These are phyloP conservation scores for Poeciliopsis retropinna DNA, from an alignment of 2,113 vertebrate genomes.

Conservation along the genomic window DNA sequence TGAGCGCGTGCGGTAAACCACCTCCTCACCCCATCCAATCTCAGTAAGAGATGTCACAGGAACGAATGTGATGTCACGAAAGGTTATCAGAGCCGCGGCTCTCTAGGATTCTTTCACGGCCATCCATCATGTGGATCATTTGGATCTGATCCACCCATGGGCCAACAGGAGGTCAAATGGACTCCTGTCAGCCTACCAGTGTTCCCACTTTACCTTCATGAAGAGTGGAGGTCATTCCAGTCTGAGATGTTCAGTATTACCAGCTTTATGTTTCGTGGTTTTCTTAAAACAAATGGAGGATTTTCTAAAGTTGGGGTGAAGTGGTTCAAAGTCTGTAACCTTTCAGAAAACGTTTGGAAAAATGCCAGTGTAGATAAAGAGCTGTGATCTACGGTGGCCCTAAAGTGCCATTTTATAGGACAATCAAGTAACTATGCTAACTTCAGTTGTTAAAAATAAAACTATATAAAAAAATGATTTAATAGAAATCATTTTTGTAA, in stretches of 20 bases:
- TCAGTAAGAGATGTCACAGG: conserved; percentile 60
- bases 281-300: too few relatives aligned
- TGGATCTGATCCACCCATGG: conserved; percentile 31
- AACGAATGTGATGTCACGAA: conserved; percentile 7
- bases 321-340: too few relatives aligned
- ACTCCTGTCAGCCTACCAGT: conserved; percentile 29
- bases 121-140: conserved; percentile 22
- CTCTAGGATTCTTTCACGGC: conserved; percentile 11
- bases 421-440: too few relatives aligned
- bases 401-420: too few relatives aligned
- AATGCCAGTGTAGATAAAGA: too few relatives aligned
- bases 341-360: not conserved
- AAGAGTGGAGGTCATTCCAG: conserved; percentile 22
- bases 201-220: conserved; percentile 28
- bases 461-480: too few relatives aligned
- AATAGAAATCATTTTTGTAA: too few relatives aligned
- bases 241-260: not conserved
- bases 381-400: too few relatives aligned
- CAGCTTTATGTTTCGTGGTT: not conserved
- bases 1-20: conserved; percentile 12
- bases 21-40: conserved; percentile 48
- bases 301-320: too few relatives aligned
- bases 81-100: conserved; percentile 26
- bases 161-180: conserved; percentile 31
- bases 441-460: too few relatives aligned